phyloP scores from a whole-genome alignment of 2,797 vertebrate genomes.

The Dendrocincla fuliginosa region DNA sequence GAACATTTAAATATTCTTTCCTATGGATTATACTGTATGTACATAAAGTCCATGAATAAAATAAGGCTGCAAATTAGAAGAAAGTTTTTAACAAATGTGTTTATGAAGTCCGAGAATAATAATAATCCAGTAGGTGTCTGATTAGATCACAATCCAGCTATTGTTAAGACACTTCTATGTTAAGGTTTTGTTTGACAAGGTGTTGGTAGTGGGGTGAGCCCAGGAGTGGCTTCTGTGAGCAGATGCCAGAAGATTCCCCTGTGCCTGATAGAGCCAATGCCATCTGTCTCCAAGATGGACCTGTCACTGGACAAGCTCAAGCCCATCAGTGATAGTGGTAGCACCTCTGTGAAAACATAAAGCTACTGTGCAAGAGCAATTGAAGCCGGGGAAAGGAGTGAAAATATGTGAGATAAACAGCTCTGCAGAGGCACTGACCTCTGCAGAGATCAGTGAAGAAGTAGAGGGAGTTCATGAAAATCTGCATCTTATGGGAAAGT shows the following conservation, averaged over 20 bases:
- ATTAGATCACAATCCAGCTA: neutral
- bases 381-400: too few relatives aligned
- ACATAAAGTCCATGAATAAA: neutral
- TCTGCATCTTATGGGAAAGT: neutral
- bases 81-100: neutral
- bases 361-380: neutral
- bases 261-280: neutral
- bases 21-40: neutral
- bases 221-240: neutral
- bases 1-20: neutral
- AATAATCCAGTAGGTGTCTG: neutral
- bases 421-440: neutral
- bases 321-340: fast-evolving
- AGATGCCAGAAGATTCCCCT: neutral
- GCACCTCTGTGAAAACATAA: neutral
- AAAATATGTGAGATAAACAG: neutral
- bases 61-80: neutral
- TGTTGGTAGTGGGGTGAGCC: neutral
- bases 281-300: neutral
- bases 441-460: neutral
- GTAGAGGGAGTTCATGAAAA: neutral
- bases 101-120: neutral
- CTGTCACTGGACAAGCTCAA: neutral
- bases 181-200: neutral
- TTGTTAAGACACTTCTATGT: neutral